Base-by-base conservation (phyloP, 2,888 invertebrate genomes). In the Drosophila formosana region DNA sequence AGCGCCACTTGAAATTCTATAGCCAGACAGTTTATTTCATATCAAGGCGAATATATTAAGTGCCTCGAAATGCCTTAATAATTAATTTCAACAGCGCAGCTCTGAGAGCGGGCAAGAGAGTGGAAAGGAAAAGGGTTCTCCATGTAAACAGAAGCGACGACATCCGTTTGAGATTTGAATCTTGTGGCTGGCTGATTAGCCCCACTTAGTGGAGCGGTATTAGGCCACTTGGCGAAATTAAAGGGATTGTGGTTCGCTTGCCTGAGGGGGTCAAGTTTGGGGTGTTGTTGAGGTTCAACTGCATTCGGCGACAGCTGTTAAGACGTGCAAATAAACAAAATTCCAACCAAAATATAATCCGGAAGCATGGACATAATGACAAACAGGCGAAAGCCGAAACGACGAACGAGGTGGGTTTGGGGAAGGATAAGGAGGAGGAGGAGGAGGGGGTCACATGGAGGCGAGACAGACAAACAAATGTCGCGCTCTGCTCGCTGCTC, bases 141-240 rank as follows among this genome's bases (percentile, higher is more conserved):
- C 62, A 66, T 80, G 81, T 74, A 66, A 72, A 75, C 75, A 86
- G 61, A 49, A 77, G 51, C 73, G 70, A 56, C 73, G 75, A 88
- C 83, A 88, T 88, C 86, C 84, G 88, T 72, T 86, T 76, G 73
- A 88, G 88, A 88, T 84, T 85, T 78, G 67, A 70, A 88, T 88
- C 82, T 72, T 76, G 82, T 68, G 76, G 76, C 77, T 77, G 77
- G 78, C 76, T 85, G 84, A 85, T 85, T 85, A 85, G 88, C 88
- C 83, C 65, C 81, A 80, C 83, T 85, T 86, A 80, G 86, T 86
- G 88, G 81, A 88, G 71, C 70, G 78, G 78, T 76, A 86, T 88
- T 85, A 80, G 86, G 80, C 83, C 84, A 88, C 86, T 86, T 83
- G 87, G 74, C 88, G 70, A 85, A 79, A 75, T 88, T 85, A 85